Conservation (phyloP, 2,797 vertebrate species). For the Thaleichthys pacificus region DNA sequence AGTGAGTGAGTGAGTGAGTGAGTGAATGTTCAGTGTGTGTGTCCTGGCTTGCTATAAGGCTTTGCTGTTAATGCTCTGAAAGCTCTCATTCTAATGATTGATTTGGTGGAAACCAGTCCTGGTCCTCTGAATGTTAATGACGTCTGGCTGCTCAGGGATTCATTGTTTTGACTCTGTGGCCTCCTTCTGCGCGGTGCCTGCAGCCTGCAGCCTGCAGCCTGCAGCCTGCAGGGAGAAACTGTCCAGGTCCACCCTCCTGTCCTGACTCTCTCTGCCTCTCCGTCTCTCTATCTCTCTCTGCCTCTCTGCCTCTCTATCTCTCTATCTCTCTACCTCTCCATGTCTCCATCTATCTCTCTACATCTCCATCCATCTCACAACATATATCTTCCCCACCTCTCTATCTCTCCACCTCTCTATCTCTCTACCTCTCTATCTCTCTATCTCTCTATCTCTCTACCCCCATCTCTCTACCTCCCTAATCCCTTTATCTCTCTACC, state of each 20-base stretch:
- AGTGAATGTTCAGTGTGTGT: slow-evolving; percentile 53
- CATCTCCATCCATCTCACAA: neutral
- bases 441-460: neutral
- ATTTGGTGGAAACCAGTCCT: slow-evolving; percentile 87
- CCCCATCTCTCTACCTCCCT: too few species aligned
- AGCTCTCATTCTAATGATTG: slow-evolving; percentile 90
- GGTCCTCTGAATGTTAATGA: slow-evolving; percentile 92
- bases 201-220: slow-evolving; percentile 85
- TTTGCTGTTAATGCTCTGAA: slow-evolving; percentile 88
- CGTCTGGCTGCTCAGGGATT: slow-evolving; percentile 85
- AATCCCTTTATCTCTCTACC: too few species aligned
- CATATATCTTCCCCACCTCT: neutral
- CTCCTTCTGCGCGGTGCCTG: slow-evolving; percentile 68
- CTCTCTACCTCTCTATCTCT: too few species aligned
- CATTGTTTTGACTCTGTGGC: slow-evolving; percentile 91
- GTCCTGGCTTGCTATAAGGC: slow-evolving; percentile 83
- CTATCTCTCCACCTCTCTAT: neutral
- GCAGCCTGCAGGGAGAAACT: slow-evolving; percentile 87
- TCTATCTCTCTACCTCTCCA: neutral
- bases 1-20: neutral
- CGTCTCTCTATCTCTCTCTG: slow-evolving; percentile 79
- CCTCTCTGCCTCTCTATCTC: slow-evolving; percentile 58
- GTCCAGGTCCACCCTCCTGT: slow-evolving; percentile 80
- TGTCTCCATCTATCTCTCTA: too few species aligned
- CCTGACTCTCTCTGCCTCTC: slow-evolving; percentile 66